Evolutionary conservation across 2,113 vertebrate genomes (phyloP), one percentile per base, ranked within the genome.

Genomic region (Gymnocephalus cernua): DNA sequence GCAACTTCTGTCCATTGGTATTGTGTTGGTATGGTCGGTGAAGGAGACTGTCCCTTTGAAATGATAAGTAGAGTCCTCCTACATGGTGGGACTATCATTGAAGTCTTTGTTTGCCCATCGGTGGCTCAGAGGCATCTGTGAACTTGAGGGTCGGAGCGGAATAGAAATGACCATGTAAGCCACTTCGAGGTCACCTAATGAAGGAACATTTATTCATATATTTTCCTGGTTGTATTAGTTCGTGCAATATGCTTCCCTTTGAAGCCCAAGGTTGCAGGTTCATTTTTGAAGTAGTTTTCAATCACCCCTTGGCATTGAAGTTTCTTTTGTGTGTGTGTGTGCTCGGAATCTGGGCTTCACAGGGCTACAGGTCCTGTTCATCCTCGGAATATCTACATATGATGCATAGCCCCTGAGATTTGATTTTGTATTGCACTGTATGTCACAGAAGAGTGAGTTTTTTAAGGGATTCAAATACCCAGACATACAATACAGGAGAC

Each of bases 131-230:
- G 87, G 84, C 82, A 67, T 88, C 82, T 93, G 80, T 86, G 92
- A 94, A 91, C 92, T 87, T 86, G 90, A 93, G 89, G 89, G 86
- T 88, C 90, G 79, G 83, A 53, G 3, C 84, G 65, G 89, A 93
- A 94, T 93, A 86, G 91, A 90, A 94, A 93, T 92, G 93, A 91
- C 90, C 86, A 88, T 84, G 89, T 89, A 91, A 90, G 89, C 91
- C 88, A 92, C 88, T 91, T 92, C 84, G 88, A 95, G 93, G 93
- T 92, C 93, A 92, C 78, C 83, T 94, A 93, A 95, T 94, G 89
- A 93, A 88, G 90, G 70, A 84, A 92, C 90, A 92, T 90, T 82
- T 86, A 94, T 95, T 93, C 88, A 93, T 88, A 88, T 93, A 90
- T 93, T 92, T 91, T 86, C 64, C 87, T 87, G 68, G 81, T 87